Evolutionary conservation across 2,888 invertebrate species (phyloP).

Genomic region (Lasioglossum pauxillum): DNA sequence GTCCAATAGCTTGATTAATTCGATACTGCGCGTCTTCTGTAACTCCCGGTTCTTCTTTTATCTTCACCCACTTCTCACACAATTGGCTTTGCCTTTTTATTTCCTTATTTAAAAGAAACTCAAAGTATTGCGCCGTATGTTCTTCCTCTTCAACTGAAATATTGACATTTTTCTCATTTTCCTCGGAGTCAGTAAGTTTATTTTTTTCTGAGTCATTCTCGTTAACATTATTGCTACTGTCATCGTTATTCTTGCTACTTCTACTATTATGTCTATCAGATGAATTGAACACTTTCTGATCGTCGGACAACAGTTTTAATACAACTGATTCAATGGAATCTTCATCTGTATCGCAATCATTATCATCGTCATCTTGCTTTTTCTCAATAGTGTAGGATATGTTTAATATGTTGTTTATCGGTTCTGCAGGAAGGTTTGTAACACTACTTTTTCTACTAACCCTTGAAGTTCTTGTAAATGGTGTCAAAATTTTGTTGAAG

Average conservation of each 20-base stretch:
- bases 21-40: slow-evolving; percentile 86
- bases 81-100: slow-evolving; percentile 85
- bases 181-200: no score
- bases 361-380: background rate
- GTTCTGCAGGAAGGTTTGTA: background rate
- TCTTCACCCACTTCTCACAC: slow-evolving; percentile 86
- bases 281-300: background rate
- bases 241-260: background rate
- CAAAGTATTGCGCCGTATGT: slow-evolving; percentile 84
- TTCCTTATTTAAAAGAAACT: slow-evolving; percentile 85
- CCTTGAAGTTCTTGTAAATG: background rate
- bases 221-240: background rate
- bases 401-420: background rate
- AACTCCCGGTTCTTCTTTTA: slow-evolving; percentile 81
- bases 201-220: no score
- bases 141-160: slow-evolving; percentile 79
- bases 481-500: background rate
- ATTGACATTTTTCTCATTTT: slow-evolving; percentile 68
- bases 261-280: no score
- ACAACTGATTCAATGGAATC: background rate
- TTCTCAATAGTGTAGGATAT: background rate
- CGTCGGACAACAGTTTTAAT: background rate
- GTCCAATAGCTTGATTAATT: slow-evolving; percentile 91
- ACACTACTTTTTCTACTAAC: background rate
- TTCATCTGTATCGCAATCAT: background rate